Evolutionary conservation across 2,888 invertebrate genomes (phyloP).

Genomic region (Heliconius charithonia): DNA sequence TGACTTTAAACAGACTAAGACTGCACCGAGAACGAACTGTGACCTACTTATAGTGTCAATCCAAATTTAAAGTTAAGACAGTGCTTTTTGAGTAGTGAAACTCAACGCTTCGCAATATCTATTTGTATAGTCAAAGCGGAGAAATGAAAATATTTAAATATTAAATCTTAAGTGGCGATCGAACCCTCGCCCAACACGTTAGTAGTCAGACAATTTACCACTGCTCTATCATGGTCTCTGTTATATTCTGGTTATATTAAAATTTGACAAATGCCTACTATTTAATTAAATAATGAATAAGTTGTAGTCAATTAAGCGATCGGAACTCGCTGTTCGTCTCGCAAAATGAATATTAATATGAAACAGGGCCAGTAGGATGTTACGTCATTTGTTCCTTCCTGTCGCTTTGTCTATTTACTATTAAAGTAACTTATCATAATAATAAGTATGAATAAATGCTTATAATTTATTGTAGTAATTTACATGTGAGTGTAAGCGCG

Average conservation of each 20-base stretch:
- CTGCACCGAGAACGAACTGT: too few relatives aligned
- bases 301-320: background rate
- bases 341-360: slow-evolving; percentile 17
- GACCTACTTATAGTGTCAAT: too few relatives aligned
- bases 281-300: background rate
- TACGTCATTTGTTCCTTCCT: background rate
- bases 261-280: background rate
- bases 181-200: background rate
- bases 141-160: too few relatives aligned
- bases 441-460: background rate
- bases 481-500: background rate
- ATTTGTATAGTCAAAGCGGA: too few relatives aligned
- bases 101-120: too few relatives aligned
- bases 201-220: background rate
- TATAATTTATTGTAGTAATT: background rate
- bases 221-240: background rate
- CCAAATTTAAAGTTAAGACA: too few relatives aligned
- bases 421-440: background rate
- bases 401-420: background rate
- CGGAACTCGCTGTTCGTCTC: background rate
- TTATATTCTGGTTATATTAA: background rate
- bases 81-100: too few relatives aligned
- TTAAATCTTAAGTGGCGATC: background rate
- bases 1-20: too few relatives aligned
- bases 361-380: slow-evolving; percentile 2